Conservation (phyloP, 1,140 invertebrate species). For the Heliothis virescens region DNA sequence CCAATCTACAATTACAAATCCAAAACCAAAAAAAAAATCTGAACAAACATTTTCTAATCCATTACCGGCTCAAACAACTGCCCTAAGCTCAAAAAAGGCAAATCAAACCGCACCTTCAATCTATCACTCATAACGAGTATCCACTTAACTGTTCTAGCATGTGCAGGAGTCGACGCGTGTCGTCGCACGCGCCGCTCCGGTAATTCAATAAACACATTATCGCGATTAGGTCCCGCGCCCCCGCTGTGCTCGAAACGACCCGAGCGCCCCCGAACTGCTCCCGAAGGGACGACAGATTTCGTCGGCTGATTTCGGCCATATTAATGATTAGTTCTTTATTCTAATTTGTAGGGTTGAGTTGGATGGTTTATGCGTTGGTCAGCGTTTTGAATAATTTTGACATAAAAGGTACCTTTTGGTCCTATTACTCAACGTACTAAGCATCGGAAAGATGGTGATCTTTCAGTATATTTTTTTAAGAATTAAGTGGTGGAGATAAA, state of each 20-base stretch:
- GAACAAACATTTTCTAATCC: conserved; percentile 39
- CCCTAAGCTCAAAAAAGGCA: conserved; percentile 32
- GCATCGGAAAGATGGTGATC: no score
- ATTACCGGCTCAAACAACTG: conserved; percentile 33
- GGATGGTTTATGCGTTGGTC: background rate
- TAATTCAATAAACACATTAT: conserved; percentile 86
- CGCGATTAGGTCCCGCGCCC: conserved; percentile 81
- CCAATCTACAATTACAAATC: background rate
- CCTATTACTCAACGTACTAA: no score
- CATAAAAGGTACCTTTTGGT: background rate
- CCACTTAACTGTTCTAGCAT: conserved; percentile 59
- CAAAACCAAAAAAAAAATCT: conserved; percentile 6
- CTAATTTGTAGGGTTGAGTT: conserved; percentile 43
- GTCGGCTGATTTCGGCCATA: conserved; percentile 70
- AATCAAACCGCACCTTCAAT: conserved; percentile 51
- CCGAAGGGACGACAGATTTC: conserved; percentile 68
- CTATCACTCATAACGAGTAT: conserved; percentile 60
- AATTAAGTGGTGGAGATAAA: no score
- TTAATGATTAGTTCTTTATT: conserved; percentile 78
- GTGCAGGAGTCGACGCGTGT: conserved; percentile 66
- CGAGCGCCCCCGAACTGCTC: conserved; percentile 57
- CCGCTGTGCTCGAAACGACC: conserved; percentile 64
- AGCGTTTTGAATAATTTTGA: conserved; percentile 18
- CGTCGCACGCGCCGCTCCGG: conserved; percentile 79
- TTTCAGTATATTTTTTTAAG: no score